Percentiles rank a stretch among this genome's conserved stretches.
These are phyloP conservation scores for Nannospalax galili DNA, from an alignment of 2,113 vertebrate genomes.

Conservation along the genomic window DNA sequence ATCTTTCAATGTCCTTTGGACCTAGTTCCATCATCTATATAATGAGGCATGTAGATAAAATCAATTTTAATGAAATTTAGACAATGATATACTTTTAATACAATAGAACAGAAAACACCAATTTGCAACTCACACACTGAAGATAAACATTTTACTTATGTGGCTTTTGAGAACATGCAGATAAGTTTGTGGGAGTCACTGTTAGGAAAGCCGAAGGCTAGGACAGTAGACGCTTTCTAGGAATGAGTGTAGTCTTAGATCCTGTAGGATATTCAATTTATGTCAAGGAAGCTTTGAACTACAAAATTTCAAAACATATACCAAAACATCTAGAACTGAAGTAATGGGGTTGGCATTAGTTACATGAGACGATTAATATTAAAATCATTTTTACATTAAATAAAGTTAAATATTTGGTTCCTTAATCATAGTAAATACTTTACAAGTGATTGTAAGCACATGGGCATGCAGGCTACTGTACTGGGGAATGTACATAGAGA, in stretches of 20 bases:
- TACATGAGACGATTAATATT: background rate
- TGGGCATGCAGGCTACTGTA: background rate
- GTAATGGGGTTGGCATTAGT: background rate
- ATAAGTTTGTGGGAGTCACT: no score
- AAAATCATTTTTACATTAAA: slow-evolving; percentile 39
- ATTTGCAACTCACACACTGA: background rate
- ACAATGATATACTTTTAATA: background rate
- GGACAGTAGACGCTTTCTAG: background rate
- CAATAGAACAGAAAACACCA: background rate
- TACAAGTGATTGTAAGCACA: background rate
- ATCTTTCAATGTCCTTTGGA: background rate
- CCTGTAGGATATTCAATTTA: background rate
- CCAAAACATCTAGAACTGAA: background rate
- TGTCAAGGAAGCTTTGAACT: background rate
- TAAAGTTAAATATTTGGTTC: slow-evolving; percentile 16
- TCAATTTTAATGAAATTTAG: background rate
- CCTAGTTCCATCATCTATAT: background rate
- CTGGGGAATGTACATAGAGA: background rate
- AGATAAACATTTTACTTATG: background rate
- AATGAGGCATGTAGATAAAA: background rate
- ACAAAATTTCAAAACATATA: background rate
- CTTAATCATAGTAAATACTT: background rate
- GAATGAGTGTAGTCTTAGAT: background rate
- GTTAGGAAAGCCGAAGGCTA: background rate
- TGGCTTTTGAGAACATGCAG: background rate